Conservation (phyloP, 2,797 vertebrate genomes). For the Hydrocynus forskahlii region DNA sequence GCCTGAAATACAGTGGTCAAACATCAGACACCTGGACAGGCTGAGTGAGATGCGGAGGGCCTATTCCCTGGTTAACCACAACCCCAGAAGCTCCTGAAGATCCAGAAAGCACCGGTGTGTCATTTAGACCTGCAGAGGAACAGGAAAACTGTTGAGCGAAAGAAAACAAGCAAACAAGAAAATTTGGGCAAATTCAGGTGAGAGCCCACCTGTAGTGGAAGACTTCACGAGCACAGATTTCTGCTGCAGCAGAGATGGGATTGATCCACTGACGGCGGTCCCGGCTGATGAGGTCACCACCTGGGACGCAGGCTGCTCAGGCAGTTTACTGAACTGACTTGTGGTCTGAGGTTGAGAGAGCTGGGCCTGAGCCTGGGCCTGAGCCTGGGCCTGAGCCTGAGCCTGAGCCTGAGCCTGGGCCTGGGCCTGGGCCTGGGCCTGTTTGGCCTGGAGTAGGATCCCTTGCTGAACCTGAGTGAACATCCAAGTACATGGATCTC, state of each 20-base stretch:
- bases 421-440: constrained; percentile 62
- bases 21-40: constrained; percentile 73
- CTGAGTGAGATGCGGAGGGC: constrained; percentile 75
- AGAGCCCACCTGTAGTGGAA: constrained; percentile 70
- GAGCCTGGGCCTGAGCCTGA: constrained; percentile 52
- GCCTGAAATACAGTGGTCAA: neutral
- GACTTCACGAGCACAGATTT: constrained; percentile 81
- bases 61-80: constrained; percentile 74
- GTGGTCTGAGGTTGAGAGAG: constrained; percentile 65
- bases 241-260: constrained; percentile 77
- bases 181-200: neutral
- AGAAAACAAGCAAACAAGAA: neutral
- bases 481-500: constrained; percentile 1
- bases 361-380: constrained; percentile 55
- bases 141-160: constrained; percentile 1
- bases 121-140: constrained; percentile 72
- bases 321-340: constrained; percentile 82
- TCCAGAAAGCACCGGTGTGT: constrained; percentile 79
- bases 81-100: constrained; percentile 71
- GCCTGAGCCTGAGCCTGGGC: constrained; percentile 43
- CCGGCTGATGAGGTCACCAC: constrained; percentile 65
- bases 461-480: constrained; percentile 83
- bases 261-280: constrained; percentile 66
- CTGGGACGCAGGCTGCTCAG: constrained; percentile 75
- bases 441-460: constrained; percentile 86